Evolutionary conservation across 2,888 invertebrate genomes (phyloP), one percentile per base, ranked within the genome.

Genomic region (Aphodius granarius): DNA sequence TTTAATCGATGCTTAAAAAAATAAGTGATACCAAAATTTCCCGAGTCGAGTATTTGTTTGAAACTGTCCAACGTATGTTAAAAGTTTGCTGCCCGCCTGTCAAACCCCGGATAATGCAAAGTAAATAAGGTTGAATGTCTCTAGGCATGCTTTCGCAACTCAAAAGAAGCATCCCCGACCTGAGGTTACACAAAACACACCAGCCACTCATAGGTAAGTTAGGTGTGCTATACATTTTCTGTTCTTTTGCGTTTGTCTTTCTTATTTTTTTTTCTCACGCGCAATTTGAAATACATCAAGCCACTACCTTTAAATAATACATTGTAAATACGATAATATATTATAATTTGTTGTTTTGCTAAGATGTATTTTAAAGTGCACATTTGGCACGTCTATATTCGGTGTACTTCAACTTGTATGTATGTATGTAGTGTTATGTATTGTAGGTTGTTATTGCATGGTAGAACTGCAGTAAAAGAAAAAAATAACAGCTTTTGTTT

Each of bases 101-200:
- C 43, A 13, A 43, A 43, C 43, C 6, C 43, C 43, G 4, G 43
- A 43, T 43, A 43, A 43, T 43, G 13, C 43, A 43, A 43, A 43
- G 43, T 43, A 43, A 43, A 43, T 43, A 43, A 43, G 43, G 43
- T 43, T 43, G 43, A 43, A 43, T 43, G 92, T 68, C 68, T 68
- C 91, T 92, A 94, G 94, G 94, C 92, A 93, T 94, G 93, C 92
- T 94, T 91, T 92, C 93, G 90, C 94, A 94, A 90, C 92, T 94
- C 90, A 94, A 94, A 92, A 91, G 94, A 91, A 94, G 94, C 91
- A 92, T 95, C 90, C 94, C 94, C 87, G 94, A 94, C 89, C 92
- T 94, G 88, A 92, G 94, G 89, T 92, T 93, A 89, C 89, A 89
- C 87, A 93, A 93, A 91, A 92, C 91, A 85, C 93, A 93, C 87